These are phyloP conservation scores for Cossypha dichroa DNA, from an alignment of 2,797 vertebrate species.

Conservation along the genomic window DNA sequence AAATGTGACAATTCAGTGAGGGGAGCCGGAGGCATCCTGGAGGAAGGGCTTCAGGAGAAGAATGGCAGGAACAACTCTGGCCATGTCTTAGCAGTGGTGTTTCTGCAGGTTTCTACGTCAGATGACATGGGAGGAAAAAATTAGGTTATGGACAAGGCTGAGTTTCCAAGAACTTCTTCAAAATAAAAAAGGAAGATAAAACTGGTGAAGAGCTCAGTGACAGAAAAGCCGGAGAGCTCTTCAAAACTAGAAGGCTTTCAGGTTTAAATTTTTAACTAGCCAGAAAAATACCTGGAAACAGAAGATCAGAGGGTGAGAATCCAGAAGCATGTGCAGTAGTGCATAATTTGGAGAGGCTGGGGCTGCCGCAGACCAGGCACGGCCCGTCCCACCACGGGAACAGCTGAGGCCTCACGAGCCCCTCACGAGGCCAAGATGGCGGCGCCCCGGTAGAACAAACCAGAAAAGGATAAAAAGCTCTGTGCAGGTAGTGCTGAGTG, in stretches of 20 bases:
- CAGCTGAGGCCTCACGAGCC: rapidly evolving
- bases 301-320: not conserved
- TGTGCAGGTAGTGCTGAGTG: not conserved
- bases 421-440: not conserved
- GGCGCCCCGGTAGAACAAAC: rapidly evolving
- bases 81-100: not conserved
- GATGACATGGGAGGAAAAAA: not conserved
- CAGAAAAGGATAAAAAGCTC: rapidly evolving
- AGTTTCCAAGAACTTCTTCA: not conserved
- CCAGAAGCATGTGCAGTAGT: not conserved
- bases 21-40: rapidly evolving
- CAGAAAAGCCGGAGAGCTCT: not conserved
- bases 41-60: not conserved
- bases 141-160: not conserved
- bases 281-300: not conserved
- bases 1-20: not conserved
- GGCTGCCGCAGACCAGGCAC: not conserved
- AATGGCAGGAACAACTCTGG: not conserved
- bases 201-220: not conserved
- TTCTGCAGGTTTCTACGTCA: not conserved
- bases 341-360: rapidly evolving
- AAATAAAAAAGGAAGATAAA: not conserved
- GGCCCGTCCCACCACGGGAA: rapidly evolving
- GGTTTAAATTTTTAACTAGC: not conserved
- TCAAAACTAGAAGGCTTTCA: not conserved